Evolutionary conservation across 2,797 vertebrate genomes (phyloP), one percentile per base, ranked within the genome.

Genomic region (Coregonus ussuriensis): DNA sequence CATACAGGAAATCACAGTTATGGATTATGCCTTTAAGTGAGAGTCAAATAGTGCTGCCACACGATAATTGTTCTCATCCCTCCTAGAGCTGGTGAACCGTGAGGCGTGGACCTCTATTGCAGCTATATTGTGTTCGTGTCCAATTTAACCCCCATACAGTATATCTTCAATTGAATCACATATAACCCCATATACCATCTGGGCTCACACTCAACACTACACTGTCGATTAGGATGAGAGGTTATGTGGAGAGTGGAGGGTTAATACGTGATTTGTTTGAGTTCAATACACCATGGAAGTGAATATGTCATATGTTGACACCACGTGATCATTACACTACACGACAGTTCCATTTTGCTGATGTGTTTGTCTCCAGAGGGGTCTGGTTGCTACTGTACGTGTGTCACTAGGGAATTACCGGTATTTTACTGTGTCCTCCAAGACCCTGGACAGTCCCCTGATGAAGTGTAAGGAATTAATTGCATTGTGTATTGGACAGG

Each of bases 221-320:
- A 77, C 79, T 89, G 91, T 92, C 86, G 89, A 93, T 91, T 83
- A 89, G 71, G 79, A 81, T 77, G 83, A 80, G 77, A 53, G 53
- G 83, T 79, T 78, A 83, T 83, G 82, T 79, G 79, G 69, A 81
- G 83, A n/a, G 18, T 41, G 72, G 82, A 82, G 85, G 83, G 89
- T 86, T 90, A 88, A 90, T 86, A 85, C 76, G 78, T 91, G 89
- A 91, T 83, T 88, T 85, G 89, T 88, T 85, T 84, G 77, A 84
- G 81, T 75, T 82, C 81, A 79, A 86, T 47, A 47, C 41, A 47
- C 9, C 41, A 47, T 47, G 41, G 9, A 47, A 47, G 7, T 47
- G 41, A 47, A 9, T 47, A 47, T 47, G 41, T 47, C 41, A 11
- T 47, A 47, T 3, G 41, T 11, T 47, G 41, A 47, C 41, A 47